phyloP scores from a whole-genome alignment of 2,113 vertebrate species.

The Notiomystis cincta region DNA sequence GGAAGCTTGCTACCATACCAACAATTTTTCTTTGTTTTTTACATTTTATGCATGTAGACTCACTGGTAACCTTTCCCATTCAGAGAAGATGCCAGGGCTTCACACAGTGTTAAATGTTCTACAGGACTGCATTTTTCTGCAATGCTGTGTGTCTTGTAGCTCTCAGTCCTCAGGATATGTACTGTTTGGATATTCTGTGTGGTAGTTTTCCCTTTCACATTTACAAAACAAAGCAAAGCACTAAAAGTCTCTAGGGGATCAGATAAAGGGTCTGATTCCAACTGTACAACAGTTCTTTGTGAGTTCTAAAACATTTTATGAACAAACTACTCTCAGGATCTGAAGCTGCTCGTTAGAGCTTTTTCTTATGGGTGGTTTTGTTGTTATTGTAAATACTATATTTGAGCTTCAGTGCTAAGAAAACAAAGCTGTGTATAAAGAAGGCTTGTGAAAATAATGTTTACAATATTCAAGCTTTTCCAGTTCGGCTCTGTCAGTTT shows the following conservation, averaged over 20 bases:
- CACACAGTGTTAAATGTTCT: accelerated
- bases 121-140: not conserved
- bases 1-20: not conserved
- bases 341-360: not conserved
- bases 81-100: not conserved
- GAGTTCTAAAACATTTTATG: not conserved
- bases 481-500: not conserved
- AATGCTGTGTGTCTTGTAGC: not conserved
- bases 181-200: not conserved
- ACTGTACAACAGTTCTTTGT: not conserved
- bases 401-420: not conserved
- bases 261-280: not conserved
- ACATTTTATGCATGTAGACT: not conserved
- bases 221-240: not conserved
- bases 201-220: not conserved
- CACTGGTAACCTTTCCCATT: not conserved
- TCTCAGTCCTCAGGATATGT: not conserved
- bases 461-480: not conserved
- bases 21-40: not conserved
- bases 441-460: not conserved
- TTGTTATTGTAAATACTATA: not conserved
- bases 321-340: not conserved
- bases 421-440: not conserved
- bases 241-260: not conserved
- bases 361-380: not conserved